Percentiles rank a stretch among this genome's conserved stretches.
Evolutionary conservation across 2,888 invertebrate species (phyloP).

Genomic region (Neoscelio sp.): DNA sequence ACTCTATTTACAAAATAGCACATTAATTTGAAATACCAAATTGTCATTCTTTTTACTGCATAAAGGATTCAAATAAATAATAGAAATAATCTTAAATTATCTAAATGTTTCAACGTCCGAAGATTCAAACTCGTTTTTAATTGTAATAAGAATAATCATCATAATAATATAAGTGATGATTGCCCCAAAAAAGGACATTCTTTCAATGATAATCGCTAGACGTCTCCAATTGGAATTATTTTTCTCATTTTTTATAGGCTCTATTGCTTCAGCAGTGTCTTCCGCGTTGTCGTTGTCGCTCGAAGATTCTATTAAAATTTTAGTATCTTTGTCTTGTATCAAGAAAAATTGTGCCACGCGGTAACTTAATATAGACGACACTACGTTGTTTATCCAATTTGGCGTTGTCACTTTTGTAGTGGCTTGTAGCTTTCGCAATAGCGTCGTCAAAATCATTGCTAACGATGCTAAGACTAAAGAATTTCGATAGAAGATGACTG

Average conservation of each 20-base stretch:
- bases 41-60: no score
- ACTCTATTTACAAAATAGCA: no score
- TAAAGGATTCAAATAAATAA: no score
- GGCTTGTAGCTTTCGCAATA: constrained; percentile 77
- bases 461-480: constrained; percentile 76
- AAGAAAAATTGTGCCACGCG: constrained; percentile 74
- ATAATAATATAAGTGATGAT: constrained; percentile 74
- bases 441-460: constrained; percentile 76
- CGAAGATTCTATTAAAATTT: constrained; percentile 39
- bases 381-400: constrained; percentile 73
- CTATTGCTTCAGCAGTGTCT: constrained; percentile 58
- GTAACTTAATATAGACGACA: constrained; percentile 72
- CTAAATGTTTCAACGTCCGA: neutral
- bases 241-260: neutral
- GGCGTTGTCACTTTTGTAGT: constrained; percentile 72
- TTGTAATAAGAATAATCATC: constrained; percentile 70
- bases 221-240: constrained; percentile 75
- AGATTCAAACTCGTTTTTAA: constrained; percentile 36
- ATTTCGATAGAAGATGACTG: constrained; percentile 78
- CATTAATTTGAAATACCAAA: no score
- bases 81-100: neutral
- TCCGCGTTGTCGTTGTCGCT: constrained; percentile 69
- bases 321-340: constrained; percentile 64
- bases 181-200: constrained; percentile 74
- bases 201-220: constrained; percentile 76